Percentiles rank a stretch among this genome's conserved stretches.
These are phyloP conservation scores for Bryconaethiops microstoma DNA, from an alignment of 2,797 vertebrate species.

Conservation along the genomic window DNA sequence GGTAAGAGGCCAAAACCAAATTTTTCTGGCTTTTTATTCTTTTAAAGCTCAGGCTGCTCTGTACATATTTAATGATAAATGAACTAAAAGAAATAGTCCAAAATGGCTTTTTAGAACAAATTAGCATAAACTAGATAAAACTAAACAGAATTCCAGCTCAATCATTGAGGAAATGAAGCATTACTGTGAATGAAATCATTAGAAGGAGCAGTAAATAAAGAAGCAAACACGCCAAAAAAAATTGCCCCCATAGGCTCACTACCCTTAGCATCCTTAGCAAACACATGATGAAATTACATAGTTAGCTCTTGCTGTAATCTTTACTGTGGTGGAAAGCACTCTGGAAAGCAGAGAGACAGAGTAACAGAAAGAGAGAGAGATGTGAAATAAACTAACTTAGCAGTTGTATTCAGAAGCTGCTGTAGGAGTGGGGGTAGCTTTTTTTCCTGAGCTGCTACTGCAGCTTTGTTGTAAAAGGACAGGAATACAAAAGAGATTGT, in stretches of 20 bases:
- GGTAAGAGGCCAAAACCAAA: too few relatives aligned
- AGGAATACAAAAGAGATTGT: not conserved
- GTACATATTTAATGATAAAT: too few relatives aligned
- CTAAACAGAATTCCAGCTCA: not conserved
- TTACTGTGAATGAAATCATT: not conserved
- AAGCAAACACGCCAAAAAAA: not conserved
- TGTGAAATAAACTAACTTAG: not conserved
- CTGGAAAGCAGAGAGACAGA: conserved; percentile 5
- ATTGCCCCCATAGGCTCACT: not conserved
- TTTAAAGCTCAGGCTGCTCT: too few relatives aligned
- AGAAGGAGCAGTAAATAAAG: not conserved
- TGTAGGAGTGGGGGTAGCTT: not conserved
- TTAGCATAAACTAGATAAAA: not conserved
- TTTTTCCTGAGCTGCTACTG: not conserved
- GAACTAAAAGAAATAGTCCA: not conserved
- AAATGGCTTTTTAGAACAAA: not conserved
- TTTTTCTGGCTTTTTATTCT: too few relatives aligned
- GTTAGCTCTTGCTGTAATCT: conserved; percentile 20
- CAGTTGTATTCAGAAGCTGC: conserved; percentile 1
- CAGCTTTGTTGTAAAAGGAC: not conserved
- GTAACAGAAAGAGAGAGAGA: not conserved
- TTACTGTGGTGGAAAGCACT: conserved; percentile 11
- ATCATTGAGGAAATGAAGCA: not conserved
- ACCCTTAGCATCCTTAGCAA: not conserved
- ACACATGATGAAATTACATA: conserved; percentile 33